A percentile compares a stretch with the other conserved stretches of the same genome.
These are phyloP conservation scores for Agrotis exclamationis DNA, from an alignment of 2,888 invertebrate genomes.

Conservation along the genomic window DNA sequence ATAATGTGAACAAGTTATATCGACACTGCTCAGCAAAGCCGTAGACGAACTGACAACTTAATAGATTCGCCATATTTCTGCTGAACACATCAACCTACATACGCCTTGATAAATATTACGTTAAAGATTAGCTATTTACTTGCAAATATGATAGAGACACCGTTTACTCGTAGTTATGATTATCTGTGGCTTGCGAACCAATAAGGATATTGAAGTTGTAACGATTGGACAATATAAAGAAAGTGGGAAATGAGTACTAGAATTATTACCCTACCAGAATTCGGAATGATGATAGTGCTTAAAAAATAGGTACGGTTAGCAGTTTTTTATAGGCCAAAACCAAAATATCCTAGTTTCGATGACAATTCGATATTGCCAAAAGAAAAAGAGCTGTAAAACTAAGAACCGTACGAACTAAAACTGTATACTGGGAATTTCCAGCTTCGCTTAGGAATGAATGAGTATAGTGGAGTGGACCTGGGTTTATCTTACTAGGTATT, in stretches of 20 bases:
- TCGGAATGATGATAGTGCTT: background rate
- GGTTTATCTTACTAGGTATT: constrained; percentile 6
- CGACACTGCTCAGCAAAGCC: constrained; percentile 64
- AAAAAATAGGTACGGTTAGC: background rate
- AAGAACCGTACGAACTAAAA: too few relatives aligned
- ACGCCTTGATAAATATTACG: constrained; percentile 19
- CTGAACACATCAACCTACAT: constrained; percentile 46
- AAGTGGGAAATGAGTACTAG: background rate
- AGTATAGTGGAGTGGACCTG: background rate
- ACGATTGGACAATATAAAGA: background rate
- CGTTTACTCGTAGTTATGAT: background rate
- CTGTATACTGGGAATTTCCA: background rate
- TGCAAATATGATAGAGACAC: constrained; percentile 10
- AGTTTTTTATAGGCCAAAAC: background rate
- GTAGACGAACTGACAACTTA: constrained; percentile 61
- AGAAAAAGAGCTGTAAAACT: background rate
- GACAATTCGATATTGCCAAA: too few relatives aligned
- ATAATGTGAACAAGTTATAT: constrained; percentile 74
- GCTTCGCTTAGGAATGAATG: background rate
- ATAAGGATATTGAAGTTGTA: background rate
- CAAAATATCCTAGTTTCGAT: too few relatives aligned
- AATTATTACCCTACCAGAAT: background rate
- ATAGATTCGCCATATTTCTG: constrained; percentile 54
- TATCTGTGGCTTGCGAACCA: background rate
- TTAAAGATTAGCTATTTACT: constrained; percentile 39